Evolutionary conservation across 2,113 vertebrate genomes (phyloP).

Genomic region (Leucosticte australis): DNA sequence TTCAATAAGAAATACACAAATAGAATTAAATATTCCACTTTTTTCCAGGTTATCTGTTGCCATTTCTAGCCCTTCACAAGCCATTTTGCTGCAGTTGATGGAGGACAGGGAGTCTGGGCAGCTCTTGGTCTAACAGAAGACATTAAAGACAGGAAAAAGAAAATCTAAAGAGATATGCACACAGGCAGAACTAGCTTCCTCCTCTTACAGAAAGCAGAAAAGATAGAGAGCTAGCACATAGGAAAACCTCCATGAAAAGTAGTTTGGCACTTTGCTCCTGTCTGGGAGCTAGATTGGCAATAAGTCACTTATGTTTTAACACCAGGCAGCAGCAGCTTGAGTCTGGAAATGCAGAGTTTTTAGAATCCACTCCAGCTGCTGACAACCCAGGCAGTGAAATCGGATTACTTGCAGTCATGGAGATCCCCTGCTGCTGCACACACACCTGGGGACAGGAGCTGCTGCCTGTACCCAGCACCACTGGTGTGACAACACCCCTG

Average conservation of each 20-base stretch:
- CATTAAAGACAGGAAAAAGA: not conserved
- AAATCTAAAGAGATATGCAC: not conserved
- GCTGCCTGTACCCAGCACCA: not conserved
- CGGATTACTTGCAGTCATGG: not conserved
- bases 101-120: not conserved
- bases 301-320: not conserved
- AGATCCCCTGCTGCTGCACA: not conserved
- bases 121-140: not conserved
- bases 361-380: not conserved
- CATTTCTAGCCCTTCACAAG: not conserved
- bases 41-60: not conserved
- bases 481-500: not conserved
- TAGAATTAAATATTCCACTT: not conserved
- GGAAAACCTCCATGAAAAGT: not conserved
- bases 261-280: not conserved
- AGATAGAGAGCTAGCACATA: not conserved
- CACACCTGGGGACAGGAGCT: not conserved
- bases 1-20: not conserved
- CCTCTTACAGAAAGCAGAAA: not conserved
- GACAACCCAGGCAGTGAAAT: not conserved
- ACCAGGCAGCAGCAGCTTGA: not conserved
- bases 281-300: not conserved
- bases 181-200: not conserved
- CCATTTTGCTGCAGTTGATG: not conserved
- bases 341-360: not conserved